A percentile compares a stretch with the other conserved stretches of the same genome.
Conservation (phyloP, 2,888 invertebrate species). For the Nephrocerus scutellatus region DNA sequence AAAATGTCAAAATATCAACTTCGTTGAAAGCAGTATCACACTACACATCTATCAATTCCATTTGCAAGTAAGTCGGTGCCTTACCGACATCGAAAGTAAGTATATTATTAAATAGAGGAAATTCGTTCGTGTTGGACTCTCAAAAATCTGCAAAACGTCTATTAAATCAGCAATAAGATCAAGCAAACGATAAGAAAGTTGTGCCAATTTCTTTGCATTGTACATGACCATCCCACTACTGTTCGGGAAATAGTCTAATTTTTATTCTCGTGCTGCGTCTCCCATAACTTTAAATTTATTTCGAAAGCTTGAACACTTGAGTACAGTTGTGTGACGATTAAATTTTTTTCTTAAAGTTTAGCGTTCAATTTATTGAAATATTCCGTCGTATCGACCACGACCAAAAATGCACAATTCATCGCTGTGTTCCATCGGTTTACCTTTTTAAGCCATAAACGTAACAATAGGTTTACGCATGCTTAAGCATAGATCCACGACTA, state of each 20-base stretch:
- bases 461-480: no score
- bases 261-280: conserved; percentile 2
- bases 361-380: conserved; percentile 3
- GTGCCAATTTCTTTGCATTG: conserved; percentile 1
- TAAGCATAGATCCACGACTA: conserved; percentile 4
- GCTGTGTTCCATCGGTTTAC: conserved; percentile 2
- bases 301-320: conserved; percentile 5
- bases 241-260: conserved; percentile 4
- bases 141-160: conserved; percentile 3
- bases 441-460: no score
- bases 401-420: conserved; percentile 1
- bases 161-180: neutral
- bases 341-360: conserved; percentile 3
- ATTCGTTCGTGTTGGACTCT: neutral
- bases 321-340: conserved; percentile 6
- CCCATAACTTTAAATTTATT: conserved; percentile 2
- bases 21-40: no score
- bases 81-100: no score
- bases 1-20: no score
- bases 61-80: no score
- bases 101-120: conserved; percentile 2
- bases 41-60: no score
- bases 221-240: conserved; percentile 1
- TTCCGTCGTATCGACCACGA: conserved; percentile 2
- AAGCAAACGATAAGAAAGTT: conserved; percentile 1